phyloP scores from a whole-genome alignment of 2,797 vertebrate genomes.

The Enteromius trimaculatus region DNA sequence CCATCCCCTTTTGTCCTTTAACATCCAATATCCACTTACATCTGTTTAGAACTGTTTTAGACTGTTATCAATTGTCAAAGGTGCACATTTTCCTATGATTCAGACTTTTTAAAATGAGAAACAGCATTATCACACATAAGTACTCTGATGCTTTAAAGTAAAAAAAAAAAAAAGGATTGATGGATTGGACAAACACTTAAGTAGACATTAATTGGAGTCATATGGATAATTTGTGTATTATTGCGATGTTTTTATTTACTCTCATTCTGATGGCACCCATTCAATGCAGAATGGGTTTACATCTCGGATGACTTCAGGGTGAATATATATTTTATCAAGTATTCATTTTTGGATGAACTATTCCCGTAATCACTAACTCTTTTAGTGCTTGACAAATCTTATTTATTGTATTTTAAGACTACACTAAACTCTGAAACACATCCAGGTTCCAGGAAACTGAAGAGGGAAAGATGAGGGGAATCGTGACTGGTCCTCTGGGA shows the following conservation, averaged over 20 bases:
- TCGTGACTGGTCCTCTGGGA: slow-evolving; percentile 70
- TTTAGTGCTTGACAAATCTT: not conserved
- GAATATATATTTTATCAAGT: not conserved
- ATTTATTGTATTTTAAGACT: slow-evolving; percentile 37
- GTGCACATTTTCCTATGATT: not conserved
- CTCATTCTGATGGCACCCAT: not conserved
- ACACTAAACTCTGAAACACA: slow-evolving; percentile 61
- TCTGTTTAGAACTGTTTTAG: not conserved
- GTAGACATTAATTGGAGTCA: not conserved
- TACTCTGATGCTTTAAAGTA: no score
- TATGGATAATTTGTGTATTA: not conserved
- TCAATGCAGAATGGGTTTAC: not conserved
- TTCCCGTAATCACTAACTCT: not conserved
- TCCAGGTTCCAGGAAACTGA: slow-evolving; percentile 59
- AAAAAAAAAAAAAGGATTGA: not conserved
- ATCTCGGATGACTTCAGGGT: not conserved
- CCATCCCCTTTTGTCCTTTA: not conserved
- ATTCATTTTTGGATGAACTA: not conserved
- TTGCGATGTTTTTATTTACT: not conserved
- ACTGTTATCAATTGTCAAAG: not conserved
- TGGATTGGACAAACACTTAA: not conserved
- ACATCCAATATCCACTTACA: not conserved
- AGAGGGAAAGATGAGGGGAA: slow-evolving; percentile 56
- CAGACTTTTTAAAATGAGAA: not conserved
- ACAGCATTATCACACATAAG: not conserved